Percentiles rank a stretch among this genome's conserved stretches.
phyloP scores from a whole-genome alignment of 92 coral and sea anemone genomes.

The Umimayanthus chanpuru region DNA sequence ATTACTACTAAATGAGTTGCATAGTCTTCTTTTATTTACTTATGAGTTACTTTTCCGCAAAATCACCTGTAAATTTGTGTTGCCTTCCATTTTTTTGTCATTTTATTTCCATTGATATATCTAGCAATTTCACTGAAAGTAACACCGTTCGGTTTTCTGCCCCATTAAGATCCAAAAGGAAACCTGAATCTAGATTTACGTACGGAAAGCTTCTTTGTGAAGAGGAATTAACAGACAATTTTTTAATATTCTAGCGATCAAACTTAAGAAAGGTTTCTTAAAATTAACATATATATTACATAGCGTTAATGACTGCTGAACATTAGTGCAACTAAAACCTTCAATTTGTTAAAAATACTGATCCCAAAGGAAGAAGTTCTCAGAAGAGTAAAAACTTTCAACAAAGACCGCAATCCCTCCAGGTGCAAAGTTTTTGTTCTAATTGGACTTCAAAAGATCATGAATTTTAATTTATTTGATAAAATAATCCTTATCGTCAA shows the following conservation, averaged over 20 bases:
- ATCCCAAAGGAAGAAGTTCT: conserved; percentile 33
- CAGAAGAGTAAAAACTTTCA: conserved; percentile 18
- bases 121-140: neutral
- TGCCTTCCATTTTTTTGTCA: neutral
- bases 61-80: neutral
- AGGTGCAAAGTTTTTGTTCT: conserved; percentile 45
- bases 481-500: conserved; percentile 32
- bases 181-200: neutral
- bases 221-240: neutral
- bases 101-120: neutral
- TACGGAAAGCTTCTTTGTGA: neutral
- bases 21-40: neutral
- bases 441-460: conserved; percentile 30
- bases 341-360: conserved; percentile 35
- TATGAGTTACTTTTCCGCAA: neutral
- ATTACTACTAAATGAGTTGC: too few species aligned
- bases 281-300: conserved; percentile 41
- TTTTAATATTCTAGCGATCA: neutral
- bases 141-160: neutral
- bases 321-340: conserved; percentile 32
- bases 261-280: neutral
- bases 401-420: conserved; percentile 43
- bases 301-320: conserved; percentile 6
- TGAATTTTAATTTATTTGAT: conserved; percentile 42
- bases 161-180: neutral